Percentiles rank a stretch among this genome's conserved stretches.
These are phyloP conservation scores for Thaleichthys pacificus DNA, from an alignment of 2,797 vertebrate genomes.

Conservation along the genomic window DNA sequence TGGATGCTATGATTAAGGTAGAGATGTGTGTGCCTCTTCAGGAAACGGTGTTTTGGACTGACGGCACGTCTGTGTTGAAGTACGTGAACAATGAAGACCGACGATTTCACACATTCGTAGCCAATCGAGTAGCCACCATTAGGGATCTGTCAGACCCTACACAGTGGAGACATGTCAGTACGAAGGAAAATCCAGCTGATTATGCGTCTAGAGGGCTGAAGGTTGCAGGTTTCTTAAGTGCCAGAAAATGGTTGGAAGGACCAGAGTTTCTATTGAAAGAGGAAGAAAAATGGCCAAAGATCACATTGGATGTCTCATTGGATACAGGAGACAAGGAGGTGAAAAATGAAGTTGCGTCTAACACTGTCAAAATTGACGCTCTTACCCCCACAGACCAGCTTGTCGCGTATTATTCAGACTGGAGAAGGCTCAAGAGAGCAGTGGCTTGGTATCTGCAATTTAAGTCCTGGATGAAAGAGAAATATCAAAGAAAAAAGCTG, in stretches of 20 bases:
- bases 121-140: background rate
- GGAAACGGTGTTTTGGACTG: constrained; percentile 19
- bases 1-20: background rate
- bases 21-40: constrained; percentile 2
- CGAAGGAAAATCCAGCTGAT: constrained; percentile 2
- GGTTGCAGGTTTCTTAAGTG: background rate
- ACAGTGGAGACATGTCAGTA: constrained; percentile 1
- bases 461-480: background rate
- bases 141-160: background rate
- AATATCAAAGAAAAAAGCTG: background rate
- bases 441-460: background rate
- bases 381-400: background rate
- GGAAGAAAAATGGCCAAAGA: background rate
- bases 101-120: constrained; percentile 1
- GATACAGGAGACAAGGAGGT: background rate
- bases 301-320: background rate
- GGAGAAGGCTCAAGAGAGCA: background rate
- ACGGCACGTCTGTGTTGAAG: constrained; percentile 10
- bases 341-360: background rate
- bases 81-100: constrained; percentile 4
- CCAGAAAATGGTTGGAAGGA: background rate
- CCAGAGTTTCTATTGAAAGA: background rate
- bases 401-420: background rate
- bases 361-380: background rate
- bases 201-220: background rate